Evolutionary conservation across 2,888 invertebrate genomes (phyloP), one percentile per base, ranked within the genome.

Genomic region (Tupiocoris notatus): DNA sequence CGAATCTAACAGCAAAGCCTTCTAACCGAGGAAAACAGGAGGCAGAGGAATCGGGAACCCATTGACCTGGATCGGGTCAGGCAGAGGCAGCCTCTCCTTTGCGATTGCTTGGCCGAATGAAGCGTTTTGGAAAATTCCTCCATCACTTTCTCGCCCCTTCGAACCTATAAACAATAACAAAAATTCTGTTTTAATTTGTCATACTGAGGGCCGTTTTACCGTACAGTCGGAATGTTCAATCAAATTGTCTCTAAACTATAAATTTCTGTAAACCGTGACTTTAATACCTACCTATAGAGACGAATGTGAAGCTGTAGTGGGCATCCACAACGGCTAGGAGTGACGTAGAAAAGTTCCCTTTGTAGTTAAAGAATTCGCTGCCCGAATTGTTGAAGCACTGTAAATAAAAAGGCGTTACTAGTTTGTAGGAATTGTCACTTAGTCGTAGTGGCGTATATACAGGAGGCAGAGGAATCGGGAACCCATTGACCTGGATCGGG

Each of bases 321-420:
- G 63, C 63, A 63, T 63, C 63, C 12, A 22, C 22, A 63, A 22
- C 22, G 63, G 63, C 63, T 24, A 63, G 63, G 23, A 63, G 22
- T 63, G 63, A 63, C 16, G 63, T 63, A 18, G 65, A 65, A 18
- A 65, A 65, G 1, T 3, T 25, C n/a, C 65, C 65, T 25, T 65
- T 65, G 65, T 65, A 65, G 18, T 65, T 65, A 25, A 25, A 65
- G 25, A 65, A 65, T 9, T 65, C 65, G 39, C 65, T 65, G 65
- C 65, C 65, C 25, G 65, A 25, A 24, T 25, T 25, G 25, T 23
- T 25, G 65, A 65, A 65, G 39, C 65, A 65, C 65, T 65, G 65
- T 39, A 39, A 39, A 65, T 18, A 65, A 18, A 65, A 65, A 65
- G 18, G 6, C 39, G n/a, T n/a, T n/a, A n/a, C n/a, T n/a, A n/a